Evolutionary conservation across 2,888 invertebrate species (phyloP).

Genomic region (Lasioglossum morio): DNA sequence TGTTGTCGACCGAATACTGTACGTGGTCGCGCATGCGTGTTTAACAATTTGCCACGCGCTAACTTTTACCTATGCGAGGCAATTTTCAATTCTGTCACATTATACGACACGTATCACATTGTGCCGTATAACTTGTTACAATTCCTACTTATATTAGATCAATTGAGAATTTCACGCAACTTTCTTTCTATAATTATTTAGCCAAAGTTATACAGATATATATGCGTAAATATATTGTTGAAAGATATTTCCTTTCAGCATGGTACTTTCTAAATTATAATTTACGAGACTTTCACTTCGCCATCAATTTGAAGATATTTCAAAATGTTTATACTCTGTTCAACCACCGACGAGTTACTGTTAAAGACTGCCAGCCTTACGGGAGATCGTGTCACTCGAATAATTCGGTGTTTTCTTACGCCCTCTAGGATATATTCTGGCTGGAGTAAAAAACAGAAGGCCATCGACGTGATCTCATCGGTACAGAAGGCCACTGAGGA

Average conservation of each 20-base stretch:
- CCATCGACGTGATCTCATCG: no score
- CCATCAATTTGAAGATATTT: neutral
- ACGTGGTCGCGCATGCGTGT: conserved; percentile 72
- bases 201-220: neutral
- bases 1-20: conserved; percentile 56
- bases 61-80: neutral
- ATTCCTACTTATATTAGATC: neutral
- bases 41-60: conserved; percentile 64
- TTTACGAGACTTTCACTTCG: neutral
- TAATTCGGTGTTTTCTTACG: no score
- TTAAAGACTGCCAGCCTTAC: no score
- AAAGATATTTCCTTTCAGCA: neutral
- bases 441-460: no score
- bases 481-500: no score
- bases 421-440: no score
- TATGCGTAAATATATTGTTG: neutral
- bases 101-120: no score
- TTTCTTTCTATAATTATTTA: neutral
- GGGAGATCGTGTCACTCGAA: no score
- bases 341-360: no score
- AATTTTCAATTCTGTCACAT: neutral
- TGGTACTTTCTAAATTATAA: neutral
- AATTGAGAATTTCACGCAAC: neutral
- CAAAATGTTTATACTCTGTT: neutral
- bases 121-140: neutral